Conservation (phyloP, 2,113 vertebrate genomes). For the Python bivittatus region DNA sequence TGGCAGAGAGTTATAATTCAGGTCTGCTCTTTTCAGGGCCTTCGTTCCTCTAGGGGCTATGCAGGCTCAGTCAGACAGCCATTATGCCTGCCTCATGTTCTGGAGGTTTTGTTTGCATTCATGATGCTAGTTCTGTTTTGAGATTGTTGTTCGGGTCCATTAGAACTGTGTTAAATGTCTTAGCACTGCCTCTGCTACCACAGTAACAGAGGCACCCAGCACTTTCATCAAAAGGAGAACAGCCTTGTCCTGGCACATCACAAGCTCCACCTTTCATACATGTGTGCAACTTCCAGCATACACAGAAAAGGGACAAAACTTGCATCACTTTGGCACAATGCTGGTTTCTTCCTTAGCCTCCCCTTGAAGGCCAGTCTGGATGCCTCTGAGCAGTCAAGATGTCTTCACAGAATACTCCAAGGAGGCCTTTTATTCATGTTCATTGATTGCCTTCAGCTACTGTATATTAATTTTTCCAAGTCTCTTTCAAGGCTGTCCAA, state of each 20-base stretch:
- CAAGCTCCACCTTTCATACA: neutral
- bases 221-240: neutral
- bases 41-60: neutral
- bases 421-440: neutral
- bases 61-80: neutral
- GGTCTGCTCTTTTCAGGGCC: neutral
- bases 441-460: neutral
- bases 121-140: no score
- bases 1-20: neutral
- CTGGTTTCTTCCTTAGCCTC: neutral
- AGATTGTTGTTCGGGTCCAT: neutral
- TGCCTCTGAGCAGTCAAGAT: neutral
- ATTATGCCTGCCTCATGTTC: neutral
- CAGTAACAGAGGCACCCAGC: neutral
- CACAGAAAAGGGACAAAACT: neutral
- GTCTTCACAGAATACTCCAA: neutral
- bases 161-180: no score
- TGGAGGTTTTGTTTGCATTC: neutral
- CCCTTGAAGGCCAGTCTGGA: neutral
- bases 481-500: neutral
- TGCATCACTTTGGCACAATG: neutral
- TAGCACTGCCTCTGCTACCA: neutral
- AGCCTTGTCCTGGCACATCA: neutral
- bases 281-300: neutral
- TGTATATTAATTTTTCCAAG: neutral